Evolutionary conservation across 2,888 invertebrate species (phyloP).

Genomic region (Shargacucullia verbasci): DNA sequence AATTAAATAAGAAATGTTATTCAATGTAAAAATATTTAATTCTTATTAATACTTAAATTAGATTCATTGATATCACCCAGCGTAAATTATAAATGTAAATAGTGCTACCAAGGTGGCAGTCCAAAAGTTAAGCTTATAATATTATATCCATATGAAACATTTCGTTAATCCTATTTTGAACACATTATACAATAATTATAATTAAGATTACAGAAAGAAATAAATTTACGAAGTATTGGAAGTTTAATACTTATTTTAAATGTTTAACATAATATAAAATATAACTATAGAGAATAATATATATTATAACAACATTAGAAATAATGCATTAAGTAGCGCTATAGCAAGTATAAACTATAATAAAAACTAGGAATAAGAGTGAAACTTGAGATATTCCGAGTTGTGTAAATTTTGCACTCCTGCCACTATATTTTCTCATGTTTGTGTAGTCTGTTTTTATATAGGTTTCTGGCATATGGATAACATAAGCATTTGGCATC

Average conservation of each 20-base stretch:
- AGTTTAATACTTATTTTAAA: conserved; percentile 42
- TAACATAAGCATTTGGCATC: no score
- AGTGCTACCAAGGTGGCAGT: conserved; percentile 55
- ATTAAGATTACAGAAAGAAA: conserved; percentile 22
- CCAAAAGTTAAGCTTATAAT: conserved; percentile 50
- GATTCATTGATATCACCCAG: conserved; percentile 66
- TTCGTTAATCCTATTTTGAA: conserved; percentile 56
- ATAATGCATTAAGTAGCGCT: conserved; percentile 14
- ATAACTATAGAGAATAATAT: conserved; percentile 17
- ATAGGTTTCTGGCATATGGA: no score
- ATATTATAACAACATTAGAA: conserved; percentile 18
- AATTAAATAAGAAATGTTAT: conserved; percentile 15
- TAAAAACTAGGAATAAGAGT: no score
- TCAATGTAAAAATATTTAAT: conserved; percentile 68
- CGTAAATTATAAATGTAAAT: conserved; percentile 58
- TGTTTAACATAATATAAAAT: conserved; percentile 32
- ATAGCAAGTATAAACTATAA: no score
- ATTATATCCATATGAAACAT: conserved; percentile 32
- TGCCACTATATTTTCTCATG: no score
- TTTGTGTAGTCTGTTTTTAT: no score
- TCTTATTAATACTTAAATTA: conserved; percentile 54
- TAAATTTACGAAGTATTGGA: conserved; percentile 45
- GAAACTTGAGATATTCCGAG: no score
- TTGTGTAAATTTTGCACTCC: no score
- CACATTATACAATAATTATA: conserved; percentile 46